Base-by-base conservation (phyloP, 2,888 invertebrate genomes). In the Noctua fimbriata region DNA sequence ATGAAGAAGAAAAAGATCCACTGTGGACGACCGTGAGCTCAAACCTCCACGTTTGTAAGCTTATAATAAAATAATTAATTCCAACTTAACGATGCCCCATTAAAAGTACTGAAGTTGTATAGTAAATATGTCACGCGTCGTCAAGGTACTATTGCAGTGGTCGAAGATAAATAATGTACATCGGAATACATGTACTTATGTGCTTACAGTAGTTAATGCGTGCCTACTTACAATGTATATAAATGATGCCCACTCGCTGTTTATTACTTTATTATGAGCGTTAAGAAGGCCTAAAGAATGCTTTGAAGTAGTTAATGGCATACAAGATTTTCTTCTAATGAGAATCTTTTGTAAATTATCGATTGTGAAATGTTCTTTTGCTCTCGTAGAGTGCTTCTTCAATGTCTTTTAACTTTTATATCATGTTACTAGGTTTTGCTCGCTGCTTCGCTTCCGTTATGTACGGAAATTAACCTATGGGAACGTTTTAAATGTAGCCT, bases 51-150 rank as follows among this genome's bases (percentile, higher is more conserved):
- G 77, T 72, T 77, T 76, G 87, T 87, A 85, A 90, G 81, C 88
- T 87, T 90, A 79, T 89, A 89, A 89, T 89, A 89, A 88, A 88
- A 90, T 90, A 91, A 91, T 91, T 90, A 91, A 93, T 93, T 90
- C 89, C 83, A 89, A 85, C 80, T 90, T 92, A 92, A 92, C 90
- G 90, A 91, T 78, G 80, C 21, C 79, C 86, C 88, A 92, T 92
- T 92, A 92, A 88, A 87, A 86, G 88, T 88, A 89, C 91, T 91
- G 89, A 90, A 90, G 90, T 85, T 84, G 71, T 78, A 84, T 84
- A 87, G 87, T 91, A 90, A 92, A 91, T 82, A 89, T 90, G 89
- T 88, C 88, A 87, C 78, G 82, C 69, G 84, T 88, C 84, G 88
- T 89, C 91, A 92, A 92, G 91, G 92, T 82, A 78, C 76, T 83